Base-by-base conservation (phyloP, 2,888 invertebrate species). In the Plebejus melissa region DNA sequence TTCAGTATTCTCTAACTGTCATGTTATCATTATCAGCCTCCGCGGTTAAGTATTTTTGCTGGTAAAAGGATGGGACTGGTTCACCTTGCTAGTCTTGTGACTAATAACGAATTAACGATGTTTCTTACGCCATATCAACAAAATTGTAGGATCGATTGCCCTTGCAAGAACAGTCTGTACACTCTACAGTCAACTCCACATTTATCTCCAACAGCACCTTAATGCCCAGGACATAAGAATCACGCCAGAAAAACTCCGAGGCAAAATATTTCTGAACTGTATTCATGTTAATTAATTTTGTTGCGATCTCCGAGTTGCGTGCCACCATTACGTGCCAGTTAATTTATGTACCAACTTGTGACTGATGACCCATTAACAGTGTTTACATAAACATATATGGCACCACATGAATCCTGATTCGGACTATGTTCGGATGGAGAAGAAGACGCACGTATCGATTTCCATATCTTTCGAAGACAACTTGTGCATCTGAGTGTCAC, bases 271-370 rank as follows among this genome's bases (percentile, higher is more conserved):
- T 54, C 1, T 54, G 9, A 54, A 54, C 54, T 4, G 54, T 65
- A 65, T 65, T 65, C 65, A 2, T 65, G 65, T 65, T 65, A 65
- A 65, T 65, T 65, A 65, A 65, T 36, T 32, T 65, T 65, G 13
- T 65, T 28, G 58, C 58, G 60, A 65, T 28, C 65, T 65, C 65
- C 2, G 32, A 65, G 32, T 16, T 32, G 32, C 65, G 65, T 65
- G 65, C 65, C 65, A 32, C 65, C 65, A 32, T 65, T 5, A 32
- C 65, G 65, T 65, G 65, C 65, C 32, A 32, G 32, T 36, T 65
- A 65, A 65, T 65, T 36, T 65, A 65, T 65, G 65, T 65, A 65
- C 22, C 65, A 22, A 65, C 32, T 60, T 60, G 60, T 65, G 65
- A 65, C 32, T 65, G 65, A 65, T 65, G 65, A 36, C 65, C 65